phyloP scores from a whole-genome alignment of 2,797 vertebrate genomes.

The Eulemur mongoz region DNA sequence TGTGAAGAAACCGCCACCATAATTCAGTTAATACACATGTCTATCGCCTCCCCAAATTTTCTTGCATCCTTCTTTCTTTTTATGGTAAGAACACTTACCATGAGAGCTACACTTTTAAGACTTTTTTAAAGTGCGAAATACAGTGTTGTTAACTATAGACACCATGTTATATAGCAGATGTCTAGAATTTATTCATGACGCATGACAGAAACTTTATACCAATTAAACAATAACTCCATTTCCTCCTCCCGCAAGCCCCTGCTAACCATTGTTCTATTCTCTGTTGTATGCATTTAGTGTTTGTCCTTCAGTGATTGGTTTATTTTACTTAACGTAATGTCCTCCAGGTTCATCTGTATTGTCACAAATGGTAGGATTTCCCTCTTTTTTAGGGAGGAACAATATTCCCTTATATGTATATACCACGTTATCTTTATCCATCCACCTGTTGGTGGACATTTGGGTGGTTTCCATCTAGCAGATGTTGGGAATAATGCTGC shows the following conservation, averaged over 20 bases:
- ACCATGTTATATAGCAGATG: not conserved
- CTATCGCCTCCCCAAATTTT: not conserved
- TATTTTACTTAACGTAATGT: not conserved
- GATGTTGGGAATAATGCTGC: too few species aligned
- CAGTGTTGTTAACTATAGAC: not conserved
- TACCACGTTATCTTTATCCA: not conserved
- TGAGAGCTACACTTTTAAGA: rapidly evolving
- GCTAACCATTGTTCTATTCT: too few species aligned
- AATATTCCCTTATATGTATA: too few species aligned
- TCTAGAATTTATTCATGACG: not conserved
- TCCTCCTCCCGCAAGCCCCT: too few species aligned
- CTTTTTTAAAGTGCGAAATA: not conserved
- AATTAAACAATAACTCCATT: not conserved
- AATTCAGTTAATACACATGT: not conserved
- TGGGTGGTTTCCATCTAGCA: not conserved
- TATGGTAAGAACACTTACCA: not conserved
- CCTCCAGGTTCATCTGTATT: not conserved
- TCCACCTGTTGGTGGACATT: not conserved
- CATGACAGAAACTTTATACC: not conserved
- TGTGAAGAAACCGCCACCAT: too few species aligned
- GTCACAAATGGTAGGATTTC: not conserved
- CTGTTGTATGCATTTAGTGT: not conserved
- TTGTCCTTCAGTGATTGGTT: not conserved
- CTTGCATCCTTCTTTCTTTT: not conserved
- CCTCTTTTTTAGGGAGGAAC: too few species aligned